Evolutionary conservation across 2,888 invertebrate genomes (phyloP).

Genomic region (Dugesia japonica): DNA sequence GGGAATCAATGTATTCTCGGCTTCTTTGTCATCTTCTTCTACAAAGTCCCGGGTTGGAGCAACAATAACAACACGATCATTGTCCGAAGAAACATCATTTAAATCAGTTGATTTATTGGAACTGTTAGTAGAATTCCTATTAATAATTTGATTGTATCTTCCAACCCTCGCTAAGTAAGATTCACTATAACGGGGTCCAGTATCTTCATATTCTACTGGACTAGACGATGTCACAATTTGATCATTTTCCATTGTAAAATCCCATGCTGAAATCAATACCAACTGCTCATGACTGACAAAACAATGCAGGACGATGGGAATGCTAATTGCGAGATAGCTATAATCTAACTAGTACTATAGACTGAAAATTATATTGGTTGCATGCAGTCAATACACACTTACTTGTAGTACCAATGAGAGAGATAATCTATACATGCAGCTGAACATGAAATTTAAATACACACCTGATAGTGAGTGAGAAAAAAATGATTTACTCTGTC

Average conservation of each 20-base stretch:
- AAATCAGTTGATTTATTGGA: background rate
- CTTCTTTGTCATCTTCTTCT: background rate
- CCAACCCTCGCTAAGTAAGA: background rate
- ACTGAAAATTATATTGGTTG: background rate
- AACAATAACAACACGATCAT: background rate
- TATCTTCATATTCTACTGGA: background rate
- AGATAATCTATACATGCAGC: too few relatives aligned
- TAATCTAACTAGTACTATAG: background rate
- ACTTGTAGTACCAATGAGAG: background rate
- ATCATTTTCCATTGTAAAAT: background rate
- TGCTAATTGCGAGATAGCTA: background rate
- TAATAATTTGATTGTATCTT: background rate
- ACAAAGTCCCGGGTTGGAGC: background rate
- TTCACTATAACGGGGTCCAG: background rate
- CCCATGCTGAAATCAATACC: background rate
- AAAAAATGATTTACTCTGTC: background rate
- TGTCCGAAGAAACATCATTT: background rate
- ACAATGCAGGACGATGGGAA: background rate
- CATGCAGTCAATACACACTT: background rate
- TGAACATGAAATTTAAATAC: background rate
- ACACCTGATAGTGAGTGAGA: background rate
- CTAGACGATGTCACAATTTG: background rate
- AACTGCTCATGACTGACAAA: background rate
- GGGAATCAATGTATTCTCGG: background rate
- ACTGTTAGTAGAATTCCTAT: background rate